A percentile compares a stretch with the other conserved stretches of the same genome.
These are phyloP conservation scores for Crocallis elinguaria DNA, from an alignment of 2,888 invertebrate genomes.

Conservation along the genomic window DNA sequence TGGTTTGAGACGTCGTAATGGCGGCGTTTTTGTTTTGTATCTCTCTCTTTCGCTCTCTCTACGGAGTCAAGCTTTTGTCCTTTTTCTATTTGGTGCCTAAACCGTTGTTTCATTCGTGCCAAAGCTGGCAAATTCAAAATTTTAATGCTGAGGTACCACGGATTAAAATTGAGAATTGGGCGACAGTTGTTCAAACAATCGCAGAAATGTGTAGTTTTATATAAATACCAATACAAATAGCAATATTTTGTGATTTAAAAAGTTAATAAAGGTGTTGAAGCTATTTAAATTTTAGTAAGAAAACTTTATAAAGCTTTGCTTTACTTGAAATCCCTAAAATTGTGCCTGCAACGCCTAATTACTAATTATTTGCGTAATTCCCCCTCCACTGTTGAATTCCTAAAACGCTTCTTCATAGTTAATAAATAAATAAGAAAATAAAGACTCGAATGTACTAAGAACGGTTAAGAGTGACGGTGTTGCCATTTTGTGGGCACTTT, in stretches of 20 bases:
- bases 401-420: conserved; percentile 41
- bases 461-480: conserved; percentile 44
- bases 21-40: no score
- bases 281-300: background rate
- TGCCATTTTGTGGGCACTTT: conserved; percentile 55
- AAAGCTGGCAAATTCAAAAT: no score
- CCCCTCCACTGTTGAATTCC: conserved; percentile 57
- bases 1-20: no score
- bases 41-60: no score
- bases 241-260: conserved; percentile 6
- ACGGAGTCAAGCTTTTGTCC: no score
- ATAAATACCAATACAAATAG: background rate
- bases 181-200: background rate
- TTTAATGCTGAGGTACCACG: background rate
- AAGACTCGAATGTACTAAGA: conserved; percentile 51
- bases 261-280: background rate
- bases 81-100: no score
- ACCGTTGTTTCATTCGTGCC: no score
- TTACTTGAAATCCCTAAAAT: conserved; percentile 19
- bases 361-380: conserved; percentile 44
- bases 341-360: conserved; percentile 35
- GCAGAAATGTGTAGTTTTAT: conserved; percentile 12
- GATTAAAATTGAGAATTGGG: no score
- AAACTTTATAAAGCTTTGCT: conserved; percentile 10
- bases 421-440: conserved; percentile 41